Evolutionary conservation across 2,797 vertebrate genomes (phyloP), one percentile per base, ranked within the genome.

Genomic region (Myotis planiceps): DNA sequence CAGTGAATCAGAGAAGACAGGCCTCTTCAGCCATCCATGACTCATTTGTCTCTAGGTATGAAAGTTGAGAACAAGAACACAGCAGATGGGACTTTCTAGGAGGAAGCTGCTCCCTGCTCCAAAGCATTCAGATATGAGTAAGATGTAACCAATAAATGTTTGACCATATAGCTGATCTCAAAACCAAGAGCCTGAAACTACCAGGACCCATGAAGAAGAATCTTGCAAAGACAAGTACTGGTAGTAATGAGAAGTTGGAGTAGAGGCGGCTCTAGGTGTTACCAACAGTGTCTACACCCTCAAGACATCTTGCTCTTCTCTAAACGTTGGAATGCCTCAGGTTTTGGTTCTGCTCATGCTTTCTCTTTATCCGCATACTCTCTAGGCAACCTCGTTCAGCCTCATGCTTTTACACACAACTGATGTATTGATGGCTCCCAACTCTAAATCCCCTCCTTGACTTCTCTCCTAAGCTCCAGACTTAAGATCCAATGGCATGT

Each of bases 31-130:
- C 68, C 23, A 5, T 29, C 79, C 6, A 0, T 0, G 39, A 74
- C 80, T 75, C 69, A 14, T 88, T 84, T 79, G 45, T 92, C 87
- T 94, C 37, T 79, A 94, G 78, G 81, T 89, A 58, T 0, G 3
- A 53, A 80, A 34, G 51, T 32, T 60, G 53, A 81, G 72, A 90
- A 53, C 23, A 83, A 68, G 60, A 81, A 66, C 32, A 0, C 0
- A 78, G 58, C 75, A 87, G 47, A 47, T 80, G 69, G 69, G 25
- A 55, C 65, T 80, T 90, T 66, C 66, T 12, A 32, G 5, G 6
- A 82, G 37, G 27, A 89, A 79, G 9, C 8, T 45, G 69, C 60
- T 89, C 83, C 66, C 47, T 34, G 47, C 32, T 76, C 65, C 34
- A 34, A 63, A 83, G 71, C 71, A 39, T 72, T 88, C 75, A 47